Evolutionary conservation across 2,888 invertebrate species (phyloP), one percentile per base, ranked within the genome.

Genomic region (Oconnorella tubifera): DNA sequence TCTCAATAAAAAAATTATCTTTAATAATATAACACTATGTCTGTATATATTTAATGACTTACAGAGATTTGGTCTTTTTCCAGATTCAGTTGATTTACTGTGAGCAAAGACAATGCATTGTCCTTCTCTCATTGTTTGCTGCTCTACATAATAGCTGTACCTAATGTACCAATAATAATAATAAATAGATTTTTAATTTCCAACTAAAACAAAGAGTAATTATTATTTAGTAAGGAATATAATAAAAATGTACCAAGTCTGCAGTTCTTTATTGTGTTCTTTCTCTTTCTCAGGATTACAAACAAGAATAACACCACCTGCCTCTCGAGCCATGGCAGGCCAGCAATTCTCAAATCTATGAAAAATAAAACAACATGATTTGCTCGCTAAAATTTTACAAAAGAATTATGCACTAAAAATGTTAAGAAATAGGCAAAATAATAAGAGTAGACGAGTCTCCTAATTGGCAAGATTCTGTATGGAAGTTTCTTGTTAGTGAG

Each of bases 301-400:
- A 0, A 90, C 88, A 68, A 90, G 85, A 67, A 90, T 85, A 4
- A 89, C 86, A 4, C 90, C 90, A 69, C 88, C 85, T 0, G 87
- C 84, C 69, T 88, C 88, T 69, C 86, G 83, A 55, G 88, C 86
- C 67, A 90, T 85, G 0, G 89, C 89, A 33, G 90, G 88, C 90
- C 90, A 91, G 75, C 89, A 89, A 6, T 85, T 84, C 77, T 89
- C 88, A 82, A 86, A 90, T 75, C 90, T 90, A 74, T n/a, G n/a
- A n/a, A n/a, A n/a, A n/a, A n/a, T n/a, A n/a, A n/a, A n/a, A n/a
- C n/a, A n/a, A n/a, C n/a, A n/a, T n/a, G n/a, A n/a, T n/a, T n/a
- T n/a, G n/a, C n/a, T n/a, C n/a, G n/a, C n/a, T n/a, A n/a, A n/a
- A n/a, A n/a, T n/a, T n/a, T n/a, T n/a, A n/a, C n/a, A n/a, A n/a